Evolutionary conservation across 1,140 invertebrate genomes (phyloP).

Genomic region (Formica exsecta): DNA sequence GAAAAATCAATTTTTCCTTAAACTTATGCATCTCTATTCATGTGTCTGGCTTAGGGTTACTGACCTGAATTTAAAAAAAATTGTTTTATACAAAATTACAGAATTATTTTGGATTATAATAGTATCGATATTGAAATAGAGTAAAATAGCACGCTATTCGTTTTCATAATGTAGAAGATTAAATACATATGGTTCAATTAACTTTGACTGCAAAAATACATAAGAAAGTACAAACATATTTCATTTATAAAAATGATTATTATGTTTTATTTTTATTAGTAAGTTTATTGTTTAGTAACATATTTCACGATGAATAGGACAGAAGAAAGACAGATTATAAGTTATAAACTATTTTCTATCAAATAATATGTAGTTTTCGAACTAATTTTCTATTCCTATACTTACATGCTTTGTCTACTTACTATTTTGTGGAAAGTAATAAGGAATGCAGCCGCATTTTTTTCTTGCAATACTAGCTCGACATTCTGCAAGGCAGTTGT

Average conservation of each 20-base stretch:
- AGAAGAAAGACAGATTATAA: neutral
- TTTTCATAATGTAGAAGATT: neutral
- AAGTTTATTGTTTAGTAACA: neutral
- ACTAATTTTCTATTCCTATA: neutral
- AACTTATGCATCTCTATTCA: no score
- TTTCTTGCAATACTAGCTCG: conserved; percentile 83
- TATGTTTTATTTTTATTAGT: neutral
- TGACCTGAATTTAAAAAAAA: no score
- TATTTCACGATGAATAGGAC: neutral
- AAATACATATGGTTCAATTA: neutral
- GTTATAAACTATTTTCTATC: neutral
- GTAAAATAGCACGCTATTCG: neutral
- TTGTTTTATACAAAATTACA: no score
- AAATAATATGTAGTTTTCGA: neutral
- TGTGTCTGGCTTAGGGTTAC: no score
- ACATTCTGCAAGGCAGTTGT: conserved; percentile 89
- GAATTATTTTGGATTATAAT: neutral
- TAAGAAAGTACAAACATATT: neutral
- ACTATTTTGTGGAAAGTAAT: conserved; percentile 87
- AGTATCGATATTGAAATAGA: neutral
- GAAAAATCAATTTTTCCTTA: no score
- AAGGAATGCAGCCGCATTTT: conserved; percentile 88
- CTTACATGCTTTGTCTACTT: conserved; percentile 58
- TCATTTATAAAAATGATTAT: neutral
- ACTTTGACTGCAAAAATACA: neutral